Percentiles rank a stretch among this genome's conserved stretches.
phyloP scores from a whole-genome alignment of 2,113 vertebrate genomes.

The Hippocampus barbouri region DNA sequence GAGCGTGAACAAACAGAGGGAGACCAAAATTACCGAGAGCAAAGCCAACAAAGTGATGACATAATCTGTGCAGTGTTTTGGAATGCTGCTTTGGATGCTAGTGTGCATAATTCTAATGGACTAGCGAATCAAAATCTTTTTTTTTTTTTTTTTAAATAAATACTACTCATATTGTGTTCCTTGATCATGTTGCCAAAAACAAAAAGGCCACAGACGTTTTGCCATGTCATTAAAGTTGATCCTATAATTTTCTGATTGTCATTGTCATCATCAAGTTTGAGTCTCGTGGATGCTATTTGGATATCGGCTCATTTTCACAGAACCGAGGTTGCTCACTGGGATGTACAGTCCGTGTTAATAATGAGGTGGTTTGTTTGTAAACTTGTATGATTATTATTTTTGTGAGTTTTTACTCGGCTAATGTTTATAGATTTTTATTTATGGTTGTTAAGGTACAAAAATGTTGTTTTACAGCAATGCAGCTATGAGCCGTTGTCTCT shows the following conservation, averaged over 20 bases:
- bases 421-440: slow-evolving; percentile 72
- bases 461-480: slow-evolving; percentile 53
- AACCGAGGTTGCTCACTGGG: slow-evolving; percentile 23
- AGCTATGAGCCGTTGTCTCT: slow-evolving; percentile 48
- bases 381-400: slow-evolving; percentile 61
- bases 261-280: slow-evolving; percentile 2
- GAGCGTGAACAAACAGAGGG: too few species aligned
- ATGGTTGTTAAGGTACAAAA: slow-evolving; percentile 55
- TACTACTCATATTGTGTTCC: background rate
- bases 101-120: background rate
- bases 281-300: background rate
- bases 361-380: slow-evolving; percentile 47
- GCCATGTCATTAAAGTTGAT: slow-evolving; percentile 9
- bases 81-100: background rate
- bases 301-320: slow-evolving; percentile 26
- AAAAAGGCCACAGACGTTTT: slow-evolving; percentile 16
- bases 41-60: background rate
- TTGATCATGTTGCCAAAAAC: slow-evolving; percentile 46
- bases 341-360: slow-evolving; percentile 50
- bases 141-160: background rate
- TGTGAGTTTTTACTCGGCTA: slow-evolving; percentile 56
- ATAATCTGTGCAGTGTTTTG: background rate
- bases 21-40: too few species aligned
- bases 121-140: too few species aligned
- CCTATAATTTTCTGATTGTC: background rate